Evolutionary conservation across 2,797 vertebrate genomes (phyloP), one percentile per base, ranked within the genome.

Genomic region (Sylvia borin): DNA sequence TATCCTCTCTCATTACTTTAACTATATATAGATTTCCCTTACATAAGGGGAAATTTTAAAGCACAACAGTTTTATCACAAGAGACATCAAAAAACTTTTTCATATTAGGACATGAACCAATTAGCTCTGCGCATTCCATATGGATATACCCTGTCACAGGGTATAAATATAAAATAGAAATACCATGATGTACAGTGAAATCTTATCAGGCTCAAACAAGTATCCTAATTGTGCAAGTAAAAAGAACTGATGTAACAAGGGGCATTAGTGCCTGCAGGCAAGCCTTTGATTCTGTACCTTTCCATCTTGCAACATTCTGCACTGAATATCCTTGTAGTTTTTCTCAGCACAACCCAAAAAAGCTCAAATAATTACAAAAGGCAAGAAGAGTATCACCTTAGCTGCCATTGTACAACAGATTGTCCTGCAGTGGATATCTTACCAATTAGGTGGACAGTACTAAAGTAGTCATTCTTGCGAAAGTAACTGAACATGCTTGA

Each of bases 141-240:
- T 83, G 88, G 94, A 93, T 91, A 88, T 47, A 66, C 14, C 11
- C 54, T 95, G 67, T 95, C 96, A 82, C 11, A 70, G 84, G 61
- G 71, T 95, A 95, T 94, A 97, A 97, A 88, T 96, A 96, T 92
- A 70, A 93, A 96, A 94, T 92, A 94, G 85, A 95, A 97, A 70
- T 90, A 95, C 95, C 40, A 6, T 34, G 27, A 92, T 92, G 89
- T 80, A 55, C 78, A 60, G 79, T 90, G 90, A 89, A 74, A 96
- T 96, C 85, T 96, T 95, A 91, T 48, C 93, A 85, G 50, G 42
- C 86, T 97, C 85, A 93, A 89, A 89, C 85, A 96, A 96, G 88
- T 90, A 94, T 96, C 94, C 91, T 97, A 97, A 96, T 87, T 94
- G 80, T 95, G 53, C 84, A 50, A 93, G 90, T 94, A 61, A 54